Evolutionary conservation across 1,140 invertebrate genomes (phyloP).

Genomic region (Platorchestia sp.): DNA sequence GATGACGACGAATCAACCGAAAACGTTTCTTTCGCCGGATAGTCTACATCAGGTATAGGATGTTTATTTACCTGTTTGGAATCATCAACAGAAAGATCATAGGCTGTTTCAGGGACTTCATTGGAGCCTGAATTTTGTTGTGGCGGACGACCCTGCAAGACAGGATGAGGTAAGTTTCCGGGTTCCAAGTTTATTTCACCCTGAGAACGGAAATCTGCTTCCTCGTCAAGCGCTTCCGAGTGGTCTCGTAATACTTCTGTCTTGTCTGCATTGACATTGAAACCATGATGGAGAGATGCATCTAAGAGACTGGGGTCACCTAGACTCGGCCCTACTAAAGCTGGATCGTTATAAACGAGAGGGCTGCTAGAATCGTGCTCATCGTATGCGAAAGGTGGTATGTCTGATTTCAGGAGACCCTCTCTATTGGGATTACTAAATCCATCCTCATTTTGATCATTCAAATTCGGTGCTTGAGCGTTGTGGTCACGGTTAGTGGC

Average conservation of each 20-base stretch:
- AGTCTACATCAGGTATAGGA: conserved; percentile 32
- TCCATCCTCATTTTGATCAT: not conserved
- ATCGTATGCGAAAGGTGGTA: conserved; percentile 34
- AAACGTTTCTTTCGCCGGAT: conserved; percentile 38
- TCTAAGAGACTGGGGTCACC: conserved; percentile 22
- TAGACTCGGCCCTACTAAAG: conserved; percentile 25
- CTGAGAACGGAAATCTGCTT: not conserved
- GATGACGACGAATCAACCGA: conserved; percentile 37
- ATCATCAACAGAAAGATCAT: not conserved
- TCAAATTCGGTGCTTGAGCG: not conserved
- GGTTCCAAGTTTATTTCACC: not conserved
- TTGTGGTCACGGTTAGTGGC: not conserved
- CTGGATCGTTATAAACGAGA: not conserved
- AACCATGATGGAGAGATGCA: not conserved
- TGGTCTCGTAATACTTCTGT: not conserved
- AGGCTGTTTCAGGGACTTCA: not conserved
- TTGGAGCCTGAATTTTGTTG: not conserved
- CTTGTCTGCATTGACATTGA: not conserved
- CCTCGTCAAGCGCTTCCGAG: not conserved
- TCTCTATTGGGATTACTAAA: not conserved
- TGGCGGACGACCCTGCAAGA: not conserved
- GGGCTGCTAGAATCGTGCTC: conserved; percentile 29
- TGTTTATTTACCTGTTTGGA: not conserved
- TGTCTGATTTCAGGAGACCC: not conserved
- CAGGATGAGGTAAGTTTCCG: conserved; percentile 7